Conservation (phyloP, 2,113 vertebrate genomes). For the Passer domesticus region DNA sequence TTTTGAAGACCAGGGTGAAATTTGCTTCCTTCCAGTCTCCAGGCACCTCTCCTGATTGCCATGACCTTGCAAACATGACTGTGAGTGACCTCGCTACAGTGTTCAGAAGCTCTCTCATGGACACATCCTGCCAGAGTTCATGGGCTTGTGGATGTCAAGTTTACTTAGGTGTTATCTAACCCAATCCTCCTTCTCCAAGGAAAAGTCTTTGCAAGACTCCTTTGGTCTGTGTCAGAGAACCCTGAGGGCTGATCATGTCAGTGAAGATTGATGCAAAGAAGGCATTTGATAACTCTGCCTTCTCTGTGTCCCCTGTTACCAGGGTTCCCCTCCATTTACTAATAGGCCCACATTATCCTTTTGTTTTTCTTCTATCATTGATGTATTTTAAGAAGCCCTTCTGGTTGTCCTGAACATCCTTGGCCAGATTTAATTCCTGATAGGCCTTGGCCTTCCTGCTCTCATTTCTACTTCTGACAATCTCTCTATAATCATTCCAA, state of each 20-base stretch:
- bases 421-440: background rate
- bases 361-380: background rate
- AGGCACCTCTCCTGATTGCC: background rate
- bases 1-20: background rate
- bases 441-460: background rate
- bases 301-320: rapidly evolving
- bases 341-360: background rate
- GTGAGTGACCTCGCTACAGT: rapidly evolving
- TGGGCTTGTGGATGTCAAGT: background rate
- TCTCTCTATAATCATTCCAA: background rate
- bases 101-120: background rate
- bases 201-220: background rate
- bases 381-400: background rate
- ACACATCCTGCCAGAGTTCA: background rate
- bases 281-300: background rate
- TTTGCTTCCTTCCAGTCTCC: background rate
- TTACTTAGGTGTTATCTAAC: background rate
- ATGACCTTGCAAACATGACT: background rate
- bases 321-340: background rate
- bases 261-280: background rate
- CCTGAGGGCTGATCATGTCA: background rate
- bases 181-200: background rate
- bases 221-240: background rate
- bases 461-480: background rate
- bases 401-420: background rate